Evolutionary conservation across 2,113 vertebrate species (phyloP).

Genomic region (Chascanopsetta lugubris): DNA sequence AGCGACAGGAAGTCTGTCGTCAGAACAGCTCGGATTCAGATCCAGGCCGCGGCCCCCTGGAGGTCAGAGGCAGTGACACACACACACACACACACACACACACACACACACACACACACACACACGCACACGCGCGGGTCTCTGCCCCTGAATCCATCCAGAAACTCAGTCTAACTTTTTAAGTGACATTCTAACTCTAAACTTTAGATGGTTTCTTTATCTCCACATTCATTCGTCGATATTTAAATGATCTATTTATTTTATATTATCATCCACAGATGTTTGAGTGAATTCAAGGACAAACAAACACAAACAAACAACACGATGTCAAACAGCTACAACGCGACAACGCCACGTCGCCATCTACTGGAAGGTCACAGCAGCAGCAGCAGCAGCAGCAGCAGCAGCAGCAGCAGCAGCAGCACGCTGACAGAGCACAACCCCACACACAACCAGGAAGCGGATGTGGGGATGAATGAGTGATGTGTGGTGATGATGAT

Average conservation of each 20-base stretch:
- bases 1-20: conserved; percentile 68
- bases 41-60: conserved; percentile 33
- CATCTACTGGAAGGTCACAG: conserved; percentile 23
- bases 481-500: neutral
- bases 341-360: conserved; percentile 7
- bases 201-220: too few relatives aligned
- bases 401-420: too few relatives aligned
- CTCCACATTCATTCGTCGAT: too few relatives aligned
- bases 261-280: too few relatives aligned
- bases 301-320: conserved; percentile 27
- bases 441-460: conserved; percentile 66
- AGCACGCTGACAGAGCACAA: conserved; percentile 35
- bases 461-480: conserved; percentile 41
- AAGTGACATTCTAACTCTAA: too few relatives aligned
- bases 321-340: conserved; percentile 1
- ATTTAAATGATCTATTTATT: too few relatives aligned
- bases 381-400: too few relatives aligned
- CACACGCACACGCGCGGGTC: neutral
- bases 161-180: too few relatives aligned
- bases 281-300: too few relatives aligned
- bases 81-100: neutral
- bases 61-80: conserved; percentile 55
- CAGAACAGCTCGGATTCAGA: conserved; percentile 77
- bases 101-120: neutral
- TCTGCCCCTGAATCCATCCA: too few relatives aligned